These are phyloP conservation scores for Nycticorax nycticorax DNA, from an alignment of 2,113 vertebrate species.

Conservation along the genomic window DNA sequence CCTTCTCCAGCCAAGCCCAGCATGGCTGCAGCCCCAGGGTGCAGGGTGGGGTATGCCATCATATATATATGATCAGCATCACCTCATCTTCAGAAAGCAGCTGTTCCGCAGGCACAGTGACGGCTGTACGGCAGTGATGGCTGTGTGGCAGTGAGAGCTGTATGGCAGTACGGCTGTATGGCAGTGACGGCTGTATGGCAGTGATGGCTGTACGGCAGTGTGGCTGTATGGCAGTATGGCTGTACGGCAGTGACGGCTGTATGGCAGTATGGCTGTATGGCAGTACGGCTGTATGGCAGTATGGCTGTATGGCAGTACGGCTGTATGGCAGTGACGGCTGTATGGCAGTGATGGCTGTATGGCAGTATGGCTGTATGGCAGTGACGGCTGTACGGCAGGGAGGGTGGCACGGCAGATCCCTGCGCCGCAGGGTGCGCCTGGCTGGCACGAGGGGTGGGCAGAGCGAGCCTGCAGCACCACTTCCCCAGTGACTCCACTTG, in stretches of 20 bases:
- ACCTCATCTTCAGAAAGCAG: neutral
- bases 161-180: accelerated
- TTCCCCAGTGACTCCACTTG: neutral
- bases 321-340: neutral
- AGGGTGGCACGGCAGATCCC: neutral
- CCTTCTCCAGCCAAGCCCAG: neutral
- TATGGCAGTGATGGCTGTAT: accelerated
- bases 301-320: neutral
- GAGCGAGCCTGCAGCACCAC: neutral
- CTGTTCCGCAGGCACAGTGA: neutral
- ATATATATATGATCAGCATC: no score
- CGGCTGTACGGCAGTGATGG: accelerated
- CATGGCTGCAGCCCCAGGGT: accelerated
- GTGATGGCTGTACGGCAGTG: accelerated
- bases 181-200: neutral
- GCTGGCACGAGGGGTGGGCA: neutral
- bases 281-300: neutral
- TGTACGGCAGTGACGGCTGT: accelerated
- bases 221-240: accelerated
- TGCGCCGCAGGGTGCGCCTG: accelerated
- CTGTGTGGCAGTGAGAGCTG: accelerated
- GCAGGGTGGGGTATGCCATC: no score
- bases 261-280: accelerated
- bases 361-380: accelerated
- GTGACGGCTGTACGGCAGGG: neutral